phyloP scores from a whole-genome alignment of 2,113 vertebrate species.

The Psittacula cyanocephala region DNA sequence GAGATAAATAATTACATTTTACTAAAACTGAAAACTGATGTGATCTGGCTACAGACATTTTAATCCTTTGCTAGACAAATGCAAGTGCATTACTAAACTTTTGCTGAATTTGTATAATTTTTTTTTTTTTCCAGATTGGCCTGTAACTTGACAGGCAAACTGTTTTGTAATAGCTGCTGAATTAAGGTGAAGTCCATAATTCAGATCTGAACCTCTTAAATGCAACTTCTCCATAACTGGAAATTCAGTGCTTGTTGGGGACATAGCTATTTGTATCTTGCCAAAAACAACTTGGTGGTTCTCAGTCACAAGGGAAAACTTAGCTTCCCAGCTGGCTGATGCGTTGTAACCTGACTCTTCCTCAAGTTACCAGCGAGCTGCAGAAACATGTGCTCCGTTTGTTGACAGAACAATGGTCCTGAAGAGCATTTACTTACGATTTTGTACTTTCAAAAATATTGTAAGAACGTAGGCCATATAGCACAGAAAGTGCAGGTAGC shows the following conservation, averaged over 20 bases:
- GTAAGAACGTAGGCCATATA: background rate
- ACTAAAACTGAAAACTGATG: background rate
- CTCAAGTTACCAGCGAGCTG: background rate
- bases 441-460: constrained; percentile 2
- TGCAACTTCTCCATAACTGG: constrained; percentile 48
- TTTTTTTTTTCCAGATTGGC: background rate
- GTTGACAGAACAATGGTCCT: constrained; percentile 25
- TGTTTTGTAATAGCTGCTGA: background rate
- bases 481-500: constrained; percentile 1
- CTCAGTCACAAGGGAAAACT: constrained; percentile 19
- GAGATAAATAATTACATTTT: background rate
- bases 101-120: background rate
- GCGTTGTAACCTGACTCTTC: constrained; percentile 14
- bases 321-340: constrained; percentile 9
- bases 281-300: constrained; percentile 53
- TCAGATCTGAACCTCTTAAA: background rate
- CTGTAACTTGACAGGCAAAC: background rate
- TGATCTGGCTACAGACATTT: background rate
- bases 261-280: constrained; percentile 26
- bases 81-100: background rate
- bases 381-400: constrained; percentile 24
- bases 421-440: background rate
- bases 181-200: constrained; percentile 13
- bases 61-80: background rate
- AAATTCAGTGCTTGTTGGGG: constrained; percentile 22